A percentile compares a stretch with the other conserved stretches of the same genome.
These are phyloP conservation scores for Macrochelys suwanniensis DNA, from an alignment of 2,797 vertebrate genomes.

Conservation along the genomic window DNA sequence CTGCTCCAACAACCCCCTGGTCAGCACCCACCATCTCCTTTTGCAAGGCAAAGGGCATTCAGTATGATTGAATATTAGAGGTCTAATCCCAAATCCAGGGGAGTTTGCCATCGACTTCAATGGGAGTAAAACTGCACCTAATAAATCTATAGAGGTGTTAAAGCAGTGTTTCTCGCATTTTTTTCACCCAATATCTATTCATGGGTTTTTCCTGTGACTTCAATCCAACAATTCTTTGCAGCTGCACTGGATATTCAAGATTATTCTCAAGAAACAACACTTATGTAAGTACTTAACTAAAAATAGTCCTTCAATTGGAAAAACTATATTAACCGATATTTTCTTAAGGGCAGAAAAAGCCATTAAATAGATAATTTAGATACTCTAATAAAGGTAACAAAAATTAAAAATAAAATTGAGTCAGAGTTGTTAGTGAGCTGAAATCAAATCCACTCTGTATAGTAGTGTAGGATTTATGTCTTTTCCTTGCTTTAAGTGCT, in stretches of 20 bases:
- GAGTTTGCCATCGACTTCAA: background rate
- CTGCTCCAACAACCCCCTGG: background rate
- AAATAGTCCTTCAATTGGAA: background rate
- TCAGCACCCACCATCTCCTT: background rate
- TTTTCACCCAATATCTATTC: background rate
- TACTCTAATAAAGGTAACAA: background rate
- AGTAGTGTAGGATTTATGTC: conserved; percentile 30
- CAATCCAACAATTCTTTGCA: background rate
- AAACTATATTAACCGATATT: background rate
- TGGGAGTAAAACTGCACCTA: background rate
- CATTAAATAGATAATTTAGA: conserved; percentile 33
- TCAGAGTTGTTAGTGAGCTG: conserved; percentile 32
- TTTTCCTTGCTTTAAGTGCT: background rate
- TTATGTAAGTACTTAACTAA: background rate
- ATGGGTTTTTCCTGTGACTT: background rate
- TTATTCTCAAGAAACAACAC: background rate
- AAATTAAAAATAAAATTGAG: no score
- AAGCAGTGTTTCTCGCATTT: background rate
- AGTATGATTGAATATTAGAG: background rate
- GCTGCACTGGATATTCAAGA: background rate
- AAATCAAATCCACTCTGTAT: no score
- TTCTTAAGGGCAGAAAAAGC: background rate
- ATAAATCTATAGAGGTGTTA: background rate
- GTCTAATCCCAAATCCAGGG: background rate
- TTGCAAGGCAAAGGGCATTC: background rate